These are phyloP conservation scores for Tinea trinotella DNA, from an alignment of 2,888 invertebrate genomes.

Conservation along the genomic window DNA sequence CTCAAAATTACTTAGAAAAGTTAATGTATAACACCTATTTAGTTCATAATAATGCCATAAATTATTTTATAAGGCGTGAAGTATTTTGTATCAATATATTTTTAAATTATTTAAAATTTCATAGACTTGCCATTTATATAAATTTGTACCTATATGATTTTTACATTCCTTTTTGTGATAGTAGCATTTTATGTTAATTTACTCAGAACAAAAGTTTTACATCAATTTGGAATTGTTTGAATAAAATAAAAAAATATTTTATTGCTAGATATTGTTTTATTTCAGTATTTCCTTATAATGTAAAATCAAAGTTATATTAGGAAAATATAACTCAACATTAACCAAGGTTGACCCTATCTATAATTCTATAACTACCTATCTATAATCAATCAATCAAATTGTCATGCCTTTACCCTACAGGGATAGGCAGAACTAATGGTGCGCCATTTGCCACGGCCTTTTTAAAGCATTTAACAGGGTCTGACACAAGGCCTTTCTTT, in stretches of 20 bases:
- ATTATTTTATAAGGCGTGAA: conserved; percentile 6
- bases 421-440: no score
- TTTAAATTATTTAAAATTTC: background rate
- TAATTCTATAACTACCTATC: no score
- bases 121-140: conserved; percentile 4
- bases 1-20: background rate
- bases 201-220: background rate
- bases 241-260: conserved; percentile 62
- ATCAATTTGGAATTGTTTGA: conserved; percentile 30
- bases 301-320: no score
- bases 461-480: no score
- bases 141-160: background rate
- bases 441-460: no score
- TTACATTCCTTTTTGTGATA: conserved; percentile 14
- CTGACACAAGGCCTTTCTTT: no score
- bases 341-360: no score
- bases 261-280: conserved; percentile 38
- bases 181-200: background rate
- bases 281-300: no score
- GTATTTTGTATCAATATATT: background rate
- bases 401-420: no score
- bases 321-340: no score
- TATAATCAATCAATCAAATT: no score
- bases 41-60: conserved; percentile 13
- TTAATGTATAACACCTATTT: conserved; percentile 7